These are phyloP conservation scores for Sesamia inferens DNA, from an alignment of 2,888 invertebrate species.

Conservation along the genomic window DNA sequence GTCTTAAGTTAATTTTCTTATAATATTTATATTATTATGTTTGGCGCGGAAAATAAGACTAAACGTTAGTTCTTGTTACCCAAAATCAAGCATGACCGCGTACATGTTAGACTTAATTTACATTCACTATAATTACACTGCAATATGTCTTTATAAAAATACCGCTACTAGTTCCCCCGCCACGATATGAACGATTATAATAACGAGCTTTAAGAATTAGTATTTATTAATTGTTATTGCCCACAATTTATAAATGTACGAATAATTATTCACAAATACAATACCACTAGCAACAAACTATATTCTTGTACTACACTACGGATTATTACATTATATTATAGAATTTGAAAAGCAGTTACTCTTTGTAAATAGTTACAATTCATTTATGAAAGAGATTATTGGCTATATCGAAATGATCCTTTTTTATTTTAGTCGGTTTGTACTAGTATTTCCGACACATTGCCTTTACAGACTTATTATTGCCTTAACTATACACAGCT, in stretches of 20 bases:
- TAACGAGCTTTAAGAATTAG: constrained; percentile 16
- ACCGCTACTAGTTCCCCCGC: constrained; percentile 2
- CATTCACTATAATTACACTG: constrained; percentile 11
- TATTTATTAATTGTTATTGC: constrained; percentile 18
- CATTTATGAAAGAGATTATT: constrained; percentile 37
- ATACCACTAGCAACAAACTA: constrained; percentile 33
- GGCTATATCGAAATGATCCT: constrained; percentile 25
- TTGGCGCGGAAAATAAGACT: background rate
- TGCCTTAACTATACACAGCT: constrained; percentile 32
- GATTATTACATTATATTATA: constrained; percentile 15
- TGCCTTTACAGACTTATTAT: constrained; percentile 36
- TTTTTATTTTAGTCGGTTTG: constrained; percentile 40
- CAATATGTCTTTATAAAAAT: constrained; percentile 19
- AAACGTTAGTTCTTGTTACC: background rate
- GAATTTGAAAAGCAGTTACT: constrained; percentile 35
- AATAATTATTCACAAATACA: background rate
- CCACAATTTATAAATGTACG: constrained; percentile 5
- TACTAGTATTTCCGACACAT: constrained; percentile 39
- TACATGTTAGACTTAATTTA: constrained; percentile 14
- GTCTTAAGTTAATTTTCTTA: background rate
- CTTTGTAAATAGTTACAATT: constrained; percentile 23
- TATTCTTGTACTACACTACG: constrained; percentile 17
- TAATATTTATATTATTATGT: background rate
- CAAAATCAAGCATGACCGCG: background rate
- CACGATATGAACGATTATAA: constrained; percentile 25